Evolutionary conservation across 92 coral and sea anemone genomes (phyloP).

Genomic region (Paragorgia papillata): DNA sequence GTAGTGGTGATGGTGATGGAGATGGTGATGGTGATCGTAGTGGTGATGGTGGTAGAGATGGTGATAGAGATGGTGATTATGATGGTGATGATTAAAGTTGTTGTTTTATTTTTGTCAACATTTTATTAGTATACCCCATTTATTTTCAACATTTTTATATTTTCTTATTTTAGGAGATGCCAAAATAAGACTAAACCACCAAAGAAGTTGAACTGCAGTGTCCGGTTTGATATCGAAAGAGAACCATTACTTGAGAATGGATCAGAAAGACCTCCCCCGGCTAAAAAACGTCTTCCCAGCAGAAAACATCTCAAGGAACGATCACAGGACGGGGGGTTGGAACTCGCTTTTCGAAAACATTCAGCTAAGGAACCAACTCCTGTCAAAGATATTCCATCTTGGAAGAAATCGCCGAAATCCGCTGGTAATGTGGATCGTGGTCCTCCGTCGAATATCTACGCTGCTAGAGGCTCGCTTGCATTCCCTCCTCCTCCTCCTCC

Average conservation of each 20-base stretch:
- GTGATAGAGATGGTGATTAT: too few relatives aligned
- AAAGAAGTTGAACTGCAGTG: too few relatives aligned
- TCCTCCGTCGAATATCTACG: not conserved
- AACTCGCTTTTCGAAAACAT: too few relatives aligned
- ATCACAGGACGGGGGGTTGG: not conserved
- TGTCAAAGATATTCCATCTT: conserved; percentile 7
- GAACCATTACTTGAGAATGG: conserved; percentile 13
- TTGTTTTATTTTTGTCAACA: too few relatives aligned
- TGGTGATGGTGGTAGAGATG: too few relatives aligned
- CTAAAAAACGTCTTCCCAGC: conserved; percentile 9
- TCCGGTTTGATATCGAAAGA: conserved; percentile 1
- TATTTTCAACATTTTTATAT: too few relatives aligned
- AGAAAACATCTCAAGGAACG: not conserved
- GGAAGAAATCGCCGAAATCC: not conserved
- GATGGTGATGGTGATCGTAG: too few relatives aligned
- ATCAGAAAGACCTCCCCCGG: not conserved
- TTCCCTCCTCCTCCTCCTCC: conserved; percentile 27
- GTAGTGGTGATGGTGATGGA: too few relatives aligned
- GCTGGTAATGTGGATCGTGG: too few relatives aligned
- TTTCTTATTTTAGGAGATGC: not conserved
- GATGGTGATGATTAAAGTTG: too few relatives aligned
- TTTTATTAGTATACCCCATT: too few relatives aligned
- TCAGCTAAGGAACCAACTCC: not conserved
- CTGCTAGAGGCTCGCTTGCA: not conserved
- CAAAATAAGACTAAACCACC: not conserved